A percentile compares a stretch with the other conserved stretches of the same genome.
Evolutionary conservation across 1,140 invertebrate species (phyloP).

Genomic region (Ips typographus): DNA sequence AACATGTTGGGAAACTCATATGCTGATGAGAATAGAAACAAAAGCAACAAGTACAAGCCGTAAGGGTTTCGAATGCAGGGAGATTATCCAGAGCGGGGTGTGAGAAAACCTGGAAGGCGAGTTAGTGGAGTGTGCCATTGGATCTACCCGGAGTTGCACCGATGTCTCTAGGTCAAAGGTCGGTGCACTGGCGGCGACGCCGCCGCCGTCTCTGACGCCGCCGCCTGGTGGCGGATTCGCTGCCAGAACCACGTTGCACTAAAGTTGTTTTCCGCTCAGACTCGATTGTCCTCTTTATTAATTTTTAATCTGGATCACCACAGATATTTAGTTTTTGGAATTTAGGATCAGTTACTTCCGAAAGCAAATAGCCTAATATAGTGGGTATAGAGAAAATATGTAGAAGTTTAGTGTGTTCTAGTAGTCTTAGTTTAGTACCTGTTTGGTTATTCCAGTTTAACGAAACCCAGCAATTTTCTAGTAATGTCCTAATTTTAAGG

Average conservation of each 20-base stretch:
- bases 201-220: conserved; percentile 5
- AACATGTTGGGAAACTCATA: too few relatives aligned
- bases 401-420: too few relatives aligned
- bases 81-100: neutral
- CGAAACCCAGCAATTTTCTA: too few relatives aligned
- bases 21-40: too few relatives aligned
- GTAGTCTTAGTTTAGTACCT: too few relatives aligned
- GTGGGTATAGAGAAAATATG: too few relatives aligned
- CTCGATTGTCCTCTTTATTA: neutral
- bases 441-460: too few relatives aligned
- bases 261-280: neutral
- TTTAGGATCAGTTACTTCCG: too few relatives aligned
- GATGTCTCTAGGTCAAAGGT: conserved; percentile 34
- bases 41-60: too few relatives aligned
- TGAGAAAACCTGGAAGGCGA: conserved; percentile 1
- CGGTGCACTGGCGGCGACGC: conserved; percentile 27
- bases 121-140: conserved; percentile 16
- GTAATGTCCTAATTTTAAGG: too few relatives aligned
- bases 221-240: conserved; percentile 11
- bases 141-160: conserved; percentile 9
- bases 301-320: neutral
- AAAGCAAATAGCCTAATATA: too few relatives aligned
- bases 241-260: conserved; percentile 14
- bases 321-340: neutral
- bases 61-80: neutral